Percentiles rank a stretch among this genome's conserved stretches.
These are phyloP conservation scores for Abramis brama DNA, from an alignment of 2,113 vertebrate species.

Conservation along the genomic window DNA sequence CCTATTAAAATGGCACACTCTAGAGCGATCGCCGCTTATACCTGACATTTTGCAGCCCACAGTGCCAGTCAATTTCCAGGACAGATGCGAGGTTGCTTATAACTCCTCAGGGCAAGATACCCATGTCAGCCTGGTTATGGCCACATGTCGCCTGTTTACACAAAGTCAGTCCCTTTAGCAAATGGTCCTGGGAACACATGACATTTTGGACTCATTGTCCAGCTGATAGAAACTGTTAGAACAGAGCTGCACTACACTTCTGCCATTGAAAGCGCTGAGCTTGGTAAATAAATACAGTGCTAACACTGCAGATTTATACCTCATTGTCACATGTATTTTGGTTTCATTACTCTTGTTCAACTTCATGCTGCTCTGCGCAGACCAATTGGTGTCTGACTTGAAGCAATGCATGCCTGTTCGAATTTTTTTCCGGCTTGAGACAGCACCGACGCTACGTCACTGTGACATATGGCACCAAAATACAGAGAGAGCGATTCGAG, in stretches of 20 bases:
- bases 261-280: conserved; percentile 6
- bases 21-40: conserved; percentile 24
- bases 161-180: conserved; percentile 31
- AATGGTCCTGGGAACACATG: conserved; percentile 51
- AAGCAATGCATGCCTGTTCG: no score
- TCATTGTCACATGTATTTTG: background rate
- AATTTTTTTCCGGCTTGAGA: no score
- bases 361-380: no score
- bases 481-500: no score
- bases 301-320: conserved; percentile 26
- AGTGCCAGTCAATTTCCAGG: conserved; percentile 35
- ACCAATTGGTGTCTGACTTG: no score
- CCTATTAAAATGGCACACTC: conserved; percentile 22
- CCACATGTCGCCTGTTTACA: conserved; percentile 33
- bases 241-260: background rate
- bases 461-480: no score
- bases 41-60: conserved; percentile 39
- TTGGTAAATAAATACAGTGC: conserved; percentile 24
- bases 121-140: conserved; percentile 22
- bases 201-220: conserved; percentile 51
- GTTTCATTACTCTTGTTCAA: no score
- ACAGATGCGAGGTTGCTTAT: conserved; percentile 45
- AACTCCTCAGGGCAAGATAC: conserved; percentile 36
- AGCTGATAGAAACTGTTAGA: conserved; percentile 34
- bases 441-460: no score